Base-by-base conservation (phyloP, 2,113 vertebrate genomes). In the Seriola dumerili region DNA sequence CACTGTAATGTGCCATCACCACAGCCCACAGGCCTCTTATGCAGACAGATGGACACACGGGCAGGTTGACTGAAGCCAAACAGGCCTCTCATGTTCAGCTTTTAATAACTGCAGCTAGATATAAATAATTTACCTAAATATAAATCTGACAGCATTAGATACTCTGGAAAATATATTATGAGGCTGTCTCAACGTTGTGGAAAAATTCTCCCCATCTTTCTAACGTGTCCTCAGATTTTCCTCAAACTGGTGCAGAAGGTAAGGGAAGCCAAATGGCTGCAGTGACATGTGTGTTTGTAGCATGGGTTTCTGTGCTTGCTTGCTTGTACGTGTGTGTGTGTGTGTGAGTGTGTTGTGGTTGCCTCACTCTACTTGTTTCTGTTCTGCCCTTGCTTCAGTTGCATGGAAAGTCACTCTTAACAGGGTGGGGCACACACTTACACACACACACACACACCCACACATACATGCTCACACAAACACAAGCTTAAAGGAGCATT, bases 21-120 rank as follows among this genome's bases (percentile, higher is more conserved):
- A 36, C 25, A 78, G n/a, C 71, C 66, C 57, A n/a, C 10, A 29
- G 61, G 42, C 72, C 52, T 73, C 23, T 48, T 19, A 48, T 12
- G 19, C 76, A 68, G 52, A 84, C 73, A 50, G 46, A 83, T 54
- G 25, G 63, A 82, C 65, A 71, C 21, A 72, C 68, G 21, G 59
- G 48, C 58, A 29, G 36, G 3, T 71, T 7, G 25, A 57, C 64
- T 9, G 34, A 81, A 78, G 68, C 76, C 72, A 76, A 87, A 77
- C 69, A 54, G 80, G 69, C 81, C 63, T 86, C 88, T 93, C 88
- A 83, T 90, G 90, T 93, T 92, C 85, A 67, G 72, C 85, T 94
- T 92, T 84, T 88, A 93, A 92, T 93, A 95, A 77, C 80, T 19
- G 36, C 61, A 65, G 78, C 62, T 34, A 1, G 36, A 54, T 86